A percentile compares a stretch with the other conserved stretches of the same genome.
These are phyloP conservation scores for Antechinus stuartii DNA, from an alignment of 2,113 vertebrate species.

Conservation along the genomic window DNA sequence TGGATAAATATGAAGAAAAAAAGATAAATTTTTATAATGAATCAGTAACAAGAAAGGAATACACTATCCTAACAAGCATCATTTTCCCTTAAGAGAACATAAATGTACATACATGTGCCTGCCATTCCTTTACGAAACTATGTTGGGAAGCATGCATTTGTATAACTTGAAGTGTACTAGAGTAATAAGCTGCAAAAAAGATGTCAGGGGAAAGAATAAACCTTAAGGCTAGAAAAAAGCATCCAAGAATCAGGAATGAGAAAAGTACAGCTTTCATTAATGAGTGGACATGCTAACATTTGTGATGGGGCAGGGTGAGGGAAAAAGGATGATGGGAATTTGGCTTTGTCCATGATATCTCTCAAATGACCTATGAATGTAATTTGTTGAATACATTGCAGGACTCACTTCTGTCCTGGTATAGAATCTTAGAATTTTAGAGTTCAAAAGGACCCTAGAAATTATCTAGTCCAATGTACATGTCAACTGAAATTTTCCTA, in stretches of 20 bases:
- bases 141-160: not conserved
- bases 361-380: not conserved
- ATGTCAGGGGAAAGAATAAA: not conserved
- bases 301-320: not conserved
- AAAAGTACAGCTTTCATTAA: not conserved
- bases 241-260: not conserved
- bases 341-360: not conserved
- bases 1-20: not conserved
- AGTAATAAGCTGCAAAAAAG: not conserved
- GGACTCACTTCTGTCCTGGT: not conserved
- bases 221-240: not conserved
- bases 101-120: not conserved
- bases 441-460: not conserved
- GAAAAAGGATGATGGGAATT: not conserved
- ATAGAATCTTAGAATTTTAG: not conserved
- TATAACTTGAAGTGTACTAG: not conserved
- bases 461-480: not conserved
- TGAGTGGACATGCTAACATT: not conserved
- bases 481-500: not conserved
- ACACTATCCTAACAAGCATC: not conserved
- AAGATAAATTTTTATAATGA: not conserved
- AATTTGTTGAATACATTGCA: not conserved
- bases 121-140: not conserved
- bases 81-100: not conserved
- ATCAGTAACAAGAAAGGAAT: not conserved